Base-by-base conservation (phyloP, 2,113 vertebrate species). In the Dasyornis broadbenti region DNA sequence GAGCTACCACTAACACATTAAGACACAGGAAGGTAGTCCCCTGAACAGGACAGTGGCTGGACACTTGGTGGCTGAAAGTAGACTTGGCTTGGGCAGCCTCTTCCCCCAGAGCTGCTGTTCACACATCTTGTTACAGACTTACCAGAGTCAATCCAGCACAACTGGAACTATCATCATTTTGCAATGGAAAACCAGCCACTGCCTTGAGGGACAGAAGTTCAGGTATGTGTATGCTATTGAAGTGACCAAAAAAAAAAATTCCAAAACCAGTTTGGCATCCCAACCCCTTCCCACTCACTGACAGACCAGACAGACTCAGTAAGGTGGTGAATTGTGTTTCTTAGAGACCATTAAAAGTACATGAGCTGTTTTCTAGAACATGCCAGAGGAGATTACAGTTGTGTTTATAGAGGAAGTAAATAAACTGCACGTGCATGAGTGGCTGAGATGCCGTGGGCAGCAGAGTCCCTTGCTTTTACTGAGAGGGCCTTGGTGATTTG, bases 321-420 rank as follows among this genome's bases (percentile, higher is more conserved):
- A 78, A 69, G 91, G 91, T 93, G 88, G 83, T 85, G 26, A 91
- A 92, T 19, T 81, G 60, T 90, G 70, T 97, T 96, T 97, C 89
- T 96, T 94, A 81, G 82, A 64, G 77, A 91, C 18, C 65, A 89
- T 85, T 94, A 82, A 95, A 96, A 96, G 94, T 95, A 97, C 92
- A 95, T 56, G 95, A 94, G 92, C 79, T 88, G 86, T 75, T 63
- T 91, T 72, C 89, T 86, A 59, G 63, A 94, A 95, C 95, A 97
- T 94, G 91, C 96, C 95, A 82, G 82, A 94, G 42, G 18, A 91
- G 44, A 31, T 92, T 89, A 94, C 92, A 95, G 59, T 88, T 44
- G 52, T 79, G 50, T 94, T 96, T 57, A 82, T 61, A 95, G 76
- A 89, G 40, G 31, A 76, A 79, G 63, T 86, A 94, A 91, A 95